Base-by-base conservation (phyloP, 2,113 vertebrate species). In the Thunnus maccoyii region DNA sequence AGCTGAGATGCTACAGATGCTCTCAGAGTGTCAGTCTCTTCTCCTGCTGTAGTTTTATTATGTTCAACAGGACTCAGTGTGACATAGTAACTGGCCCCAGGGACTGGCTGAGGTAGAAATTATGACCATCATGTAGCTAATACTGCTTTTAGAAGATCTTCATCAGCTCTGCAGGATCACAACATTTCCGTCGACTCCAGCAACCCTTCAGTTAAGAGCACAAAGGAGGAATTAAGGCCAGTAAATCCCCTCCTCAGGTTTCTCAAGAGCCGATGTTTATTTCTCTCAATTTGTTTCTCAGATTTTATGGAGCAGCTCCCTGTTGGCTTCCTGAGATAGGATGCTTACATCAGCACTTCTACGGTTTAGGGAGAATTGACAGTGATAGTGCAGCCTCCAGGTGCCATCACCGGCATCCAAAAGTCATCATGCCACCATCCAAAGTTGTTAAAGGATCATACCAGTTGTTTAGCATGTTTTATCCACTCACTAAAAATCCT, bases 181-280 rank as follows among this genome's bases (percentile, higher is more conserved):
- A 72, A 30, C 27, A 63, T 47, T 47, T 63, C 27, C 30, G 32
- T 75, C 11, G 15, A 73, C 71, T 72, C 72, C 55, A 17, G 56
- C 47, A 36, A 3, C 57, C 73, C 74, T 77, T 61, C 75, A 78
- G 72, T 64, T 72, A 32, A 51, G 22, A 5, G 58, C 68, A 54
- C 57, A 51, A 32, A 75, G 64, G 36, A 73, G 27, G 32, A 61
- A 27, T 32, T 44, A 81, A 70, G 27, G 20, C 48, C 79, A 3
- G 46, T 73, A 79, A 70, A 89, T 87, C 48, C 83, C 22, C 73
- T 32, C 18, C 70, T 72, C 36, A 57, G 61, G 16, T 72, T 54
- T 75, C 64, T 62, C 20, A 5, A 9, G 16, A 63, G 76, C 17
- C 0, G 0, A 16, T 60, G 56, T 54, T 85, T 82, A 74, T 78